These are phyloP conservation scores for Amphipoea oculea DNA, from an alignment of 2,888 invertebrate genomes.

Conservation along the genomic window DNA sequence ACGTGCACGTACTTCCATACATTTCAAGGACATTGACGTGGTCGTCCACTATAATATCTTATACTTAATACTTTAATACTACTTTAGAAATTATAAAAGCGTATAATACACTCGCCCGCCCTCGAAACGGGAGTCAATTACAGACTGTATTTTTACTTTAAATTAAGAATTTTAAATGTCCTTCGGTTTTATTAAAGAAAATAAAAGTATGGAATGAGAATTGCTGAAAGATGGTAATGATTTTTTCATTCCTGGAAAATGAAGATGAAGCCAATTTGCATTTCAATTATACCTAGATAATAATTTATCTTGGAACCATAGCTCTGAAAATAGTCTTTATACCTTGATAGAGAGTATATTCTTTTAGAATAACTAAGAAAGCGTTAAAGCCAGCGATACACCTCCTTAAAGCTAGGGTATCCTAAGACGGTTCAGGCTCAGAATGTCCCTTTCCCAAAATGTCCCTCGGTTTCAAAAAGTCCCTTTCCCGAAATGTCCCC, in stretches of 20 bases:
- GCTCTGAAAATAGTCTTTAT: background rate
- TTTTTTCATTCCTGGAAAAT: constrained; percentile 4
- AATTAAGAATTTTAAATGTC: constrained; percentile 26
- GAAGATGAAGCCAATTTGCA: constrained; percentile 2
- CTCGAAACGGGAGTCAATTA: constrained; percentile 28
- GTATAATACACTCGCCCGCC: background rate
- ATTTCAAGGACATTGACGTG: background rate
- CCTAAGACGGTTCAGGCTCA: background rate
- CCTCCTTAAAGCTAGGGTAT: background rate
- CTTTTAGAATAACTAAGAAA: background rate
- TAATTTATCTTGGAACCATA: background rate
- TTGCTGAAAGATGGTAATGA: background rate
- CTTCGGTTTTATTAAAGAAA: background rate
- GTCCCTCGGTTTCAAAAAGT: too few relatives aligned
- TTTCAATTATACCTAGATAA: background rate
- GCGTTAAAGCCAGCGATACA: too few relatives aligned
- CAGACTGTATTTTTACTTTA: constrained; percentile 21
- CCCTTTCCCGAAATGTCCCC: too few relatives aligned
- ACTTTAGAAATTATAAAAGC: background rate
- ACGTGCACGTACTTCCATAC: background rate
- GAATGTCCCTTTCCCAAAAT: too few relatives aligned
- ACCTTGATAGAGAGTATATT: background rate
- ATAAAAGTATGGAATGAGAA: constrained; percentile 3
- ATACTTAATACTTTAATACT: too few relatives aligned
- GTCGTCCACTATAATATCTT: too few relatives aligned